Base-by-base conservation (phyloP, 1,140 invertebrate genomes). In the Panulirus ornatus region DNA sequence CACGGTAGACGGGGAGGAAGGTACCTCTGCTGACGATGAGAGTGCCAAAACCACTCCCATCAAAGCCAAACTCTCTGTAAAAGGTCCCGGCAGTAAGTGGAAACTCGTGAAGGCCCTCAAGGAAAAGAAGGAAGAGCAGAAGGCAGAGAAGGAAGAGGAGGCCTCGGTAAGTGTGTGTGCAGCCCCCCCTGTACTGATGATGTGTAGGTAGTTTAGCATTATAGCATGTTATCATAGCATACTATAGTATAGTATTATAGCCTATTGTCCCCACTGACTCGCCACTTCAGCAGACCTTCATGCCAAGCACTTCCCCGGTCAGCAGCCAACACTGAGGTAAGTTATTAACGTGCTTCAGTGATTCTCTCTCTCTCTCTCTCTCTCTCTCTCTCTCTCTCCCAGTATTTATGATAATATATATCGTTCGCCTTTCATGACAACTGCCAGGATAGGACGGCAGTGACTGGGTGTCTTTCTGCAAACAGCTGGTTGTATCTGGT, bases 21-120 rank as follows among this genome's bases (percentile, higher is more conserved):
- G 34, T 14, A 34, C 40, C 1, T 38, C 78, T 11, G 88, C 47
- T 22, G 5, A n/a, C 27, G 66, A 42, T 38, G 83, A 42, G 34
- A 58, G 82, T 9, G 83, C 81, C 19, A 14, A 83, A n/a, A 63
- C 27, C 9, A 30, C 76, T 16, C 54, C 85, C 19, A 81, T 70
- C 22, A 87, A 91, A 81, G 19, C 58, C 83, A 86, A 82, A 44
- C 38, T 47, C 30, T 22, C 51, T 14, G 36, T 75, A 79, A 34
- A 84, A 63, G 90, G 91, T 30, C 84, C 91, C 8, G 88, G 88
- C 47, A 97, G 97, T 92, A 98, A 97, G 94, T 98, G 97, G 97
- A 97, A 98, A 93, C 94, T 98, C 30, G 93, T 98, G 16, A 98
- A 98, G 94, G 97, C 97, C 8, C 93, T 98, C 42, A 98, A 98